A percentile compares a stretch with the other conserved stretches of the same genome.
Evolutionary conservation across 1,140 invertebrate species (phyloP).

Genomic region (Lucilia sericata): DNA sequence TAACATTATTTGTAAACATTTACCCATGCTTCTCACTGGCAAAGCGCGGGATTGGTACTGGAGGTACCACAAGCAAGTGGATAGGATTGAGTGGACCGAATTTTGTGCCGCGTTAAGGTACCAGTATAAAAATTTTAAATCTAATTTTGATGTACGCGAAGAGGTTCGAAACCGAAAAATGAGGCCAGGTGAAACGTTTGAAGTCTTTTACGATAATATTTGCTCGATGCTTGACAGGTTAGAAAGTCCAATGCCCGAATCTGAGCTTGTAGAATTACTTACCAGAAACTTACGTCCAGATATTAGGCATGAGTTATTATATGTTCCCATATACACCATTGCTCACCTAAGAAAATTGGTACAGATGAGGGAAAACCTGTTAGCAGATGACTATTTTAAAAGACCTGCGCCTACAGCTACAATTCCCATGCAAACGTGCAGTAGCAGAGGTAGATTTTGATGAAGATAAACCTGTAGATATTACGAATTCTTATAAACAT

Average conservation of each 20-base stretch:
- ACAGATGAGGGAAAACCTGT: conserved; percentile 27
- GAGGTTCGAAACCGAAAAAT: no score
- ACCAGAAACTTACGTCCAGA: conserved; percentile 17
- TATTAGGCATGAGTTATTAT: conserved; percentile 29
- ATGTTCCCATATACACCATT: conserved; percentile 23
- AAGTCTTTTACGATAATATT: not conserved
- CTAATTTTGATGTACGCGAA: no score
- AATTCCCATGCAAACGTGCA: not conserved
- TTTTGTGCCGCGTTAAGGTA: no score
- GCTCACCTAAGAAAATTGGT: conserved; percentile 27
- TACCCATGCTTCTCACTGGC: no score
- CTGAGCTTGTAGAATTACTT: conserved; percentile 27
- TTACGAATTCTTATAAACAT: not conserved
- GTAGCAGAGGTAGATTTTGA: not conserved
- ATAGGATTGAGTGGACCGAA: no score
- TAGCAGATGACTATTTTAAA: not conserved
- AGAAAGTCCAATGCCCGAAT: not conserved
- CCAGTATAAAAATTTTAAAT: no score
- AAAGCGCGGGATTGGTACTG: no score
- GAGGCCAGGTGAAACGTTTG: not conserved
- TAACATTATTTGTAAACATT: no score
- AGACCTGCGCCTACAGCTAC: not conserved
- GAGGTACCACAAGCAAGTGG: no score
- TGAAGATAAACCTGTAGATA: conserved; percentile 20
- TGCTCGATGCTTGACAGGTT: not conserved